Base-by-base conservation (phyloP, 2,113 vertebrate species). In the Chloropsis hardwickii region DNA sequence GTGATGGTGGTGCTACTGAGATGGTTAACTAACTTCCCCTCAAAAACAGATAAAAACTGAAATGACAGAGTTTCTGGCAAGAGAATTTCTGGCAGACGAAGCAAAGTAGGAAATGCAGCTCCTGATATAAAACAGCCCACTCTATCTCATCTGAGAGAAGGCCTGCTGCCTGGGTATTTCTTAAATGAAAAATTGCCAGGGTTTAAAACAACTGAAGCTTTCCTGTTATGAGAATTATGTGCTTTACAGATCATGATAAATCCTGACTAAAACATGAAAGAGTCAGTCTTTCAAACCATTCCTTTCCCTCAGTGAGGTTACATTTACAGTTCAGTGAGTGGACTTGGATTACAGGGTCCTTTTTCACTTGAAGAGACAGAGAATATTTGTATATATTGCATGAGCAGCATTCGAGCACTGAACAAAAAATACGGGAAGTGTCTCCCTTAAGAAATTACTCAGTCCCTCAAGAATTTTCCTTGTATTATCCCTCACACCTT, bases 21-120 rank as follows among this genome's bases (percentile, higher is more conserved):
- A 88, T 64, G 67, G 71, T 81, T 95, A 95, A 91, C 77, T 88
- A 87, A 83, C 50, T 88, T 89, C 78, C 45, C 45, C 44, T 62
- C 74, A 85, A 65, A 81, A 91, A 57, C 54, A 88, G 70, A 92
- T 73, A 91, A 82, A 94, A 94, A 66, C 66, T 77, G 62, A 96
- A 95, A 85, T 73, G 78, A 94, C 84, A 91, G 79, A 88, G 62
- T 80, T 96, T 90, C 85, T 95, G 90, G 92, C 90, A 92, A 70
- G 67, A 91, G 33, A 83, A 82, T 91, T 95, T 95, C 91, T 95
- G 92, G 80, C 93, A 87, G 81, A 87, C 11, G 25, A 87, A 80
- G 66, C 29, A 85, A 91, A 95, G 79, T 91, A 95, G 92, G 91
- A 96, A 96, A 95, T 58, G 39, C 62, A 90, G 54, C 24, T 87